Evolutionary conservation across 2,888 invertebrate species (phyloP).

Genomic region (Carabus problematicus): DNA sequence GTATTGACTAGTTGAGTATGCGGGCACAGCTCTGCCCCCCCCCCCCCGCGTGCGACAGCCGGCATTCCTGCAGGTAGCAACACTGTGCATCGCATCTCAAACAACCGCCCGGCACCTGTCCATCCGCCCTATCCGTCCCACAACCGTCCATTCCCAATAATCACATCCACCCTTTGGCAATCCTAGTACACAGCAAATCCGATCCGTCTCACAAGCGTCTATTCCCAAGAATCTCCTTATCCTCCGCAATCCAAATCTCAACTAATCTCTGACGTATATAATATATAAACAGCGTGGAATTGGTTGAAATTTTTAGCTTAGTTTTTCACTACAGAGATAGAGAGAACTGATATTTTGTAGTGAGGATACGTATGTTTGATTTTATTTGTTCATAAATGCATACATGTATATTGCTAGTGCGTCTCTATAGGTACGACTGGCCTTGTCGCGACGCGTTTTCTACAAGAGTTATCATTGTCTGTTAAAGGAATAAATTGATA

Average conservation of each 20-base stretch:
- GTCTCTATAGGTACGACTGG: no score
- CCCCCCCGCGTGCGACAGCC: background rate
- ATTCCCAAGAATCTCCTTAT: no score
- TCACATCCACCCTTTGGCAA: no score
- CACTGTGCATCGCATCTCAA: conserved; percentile 2
- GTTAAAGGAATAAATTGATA: conserved; percentile 1
- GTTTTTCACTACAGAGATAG: no score
- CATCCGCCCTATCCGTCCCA: background rate
- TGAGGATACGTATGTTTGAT: background rate
- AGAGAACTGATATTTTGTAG: no score
- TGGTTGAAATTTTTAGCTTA: no score
- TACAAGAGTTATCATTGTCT: background rate
- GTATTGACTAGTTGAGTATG: background rate
- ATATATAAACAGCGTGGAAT: no score
- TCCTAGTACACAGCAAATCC: no score
- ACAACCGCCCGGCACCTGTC: conserved; percentile 6
- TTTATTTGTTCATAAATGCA: background rate
- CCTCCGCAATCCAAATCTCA: no score
- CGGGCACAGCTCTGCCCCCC: background rate
- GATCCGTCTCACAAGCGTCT: no score
- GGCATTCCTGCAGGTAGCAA: background rate
- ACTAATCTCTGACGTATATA: no score
- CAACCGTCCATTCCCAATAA: no score
- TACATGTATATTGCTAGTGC: background rate
- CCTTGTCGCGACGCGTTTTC: background rate